Evolutionary conservation across 1,140 invertebrate genomes (phyloP), one percentile per base, ranked within the genome.

Genomic region (Myzus persicae): DNA sequence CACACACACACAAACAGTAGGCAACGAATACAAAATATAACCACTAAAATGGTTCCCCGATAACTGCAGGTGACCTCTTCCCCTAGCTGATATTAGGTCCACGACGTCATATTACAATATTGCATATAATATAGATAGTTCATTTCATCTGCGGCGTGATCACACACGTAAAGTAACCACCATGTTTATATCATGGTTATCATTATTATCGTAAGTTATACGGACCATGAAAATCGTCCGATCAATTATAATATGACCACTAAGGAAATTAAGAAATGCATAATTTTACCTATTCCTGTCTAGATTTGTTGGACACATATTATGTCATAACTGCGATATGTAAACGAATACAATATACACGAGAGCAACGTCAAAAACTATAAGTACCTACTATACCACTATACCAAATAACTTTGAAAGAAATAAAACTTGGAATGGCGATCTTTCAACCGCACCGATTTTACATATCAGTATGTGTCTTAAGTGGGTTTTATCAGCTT

Each of bases 401-500:
- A n/a, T 54, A n/a, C 59, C 31, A n/a, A 18, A 76, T n/a, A 0
- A 76, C 59, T n/a, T 67, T 67, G 59, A n/a, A n/a, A n/a, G 59
- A n/a, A 76, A 76, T 76, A n/a, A 76, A 67, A n/a, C 31, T n/a
- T 18, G 31, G 1, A 76, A n/a, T 76, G 59, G 59, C 59, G 59
- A 76, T n/a, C 59, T 76, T 76, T 5, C 14, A 76, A 76, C 59
- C 59, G 14, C n/a, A 76, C 59, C 59, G 31, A 76, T n/a, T n/a
- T 76, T 40, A 90, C 51, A 7, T 48, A 91, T 91, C 44, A 36
- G 67, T 81, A 36, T 89, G 26, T 26, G 24, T 7, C 24, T 42
- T 82, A 26, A 92, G 90, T 92, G 90, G 14, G 59, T 36, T 48
- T 76, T 51, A 92, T 92, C 59, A 40, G 81, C n/a, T n/a, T 42